phyloP scores from a whole-genome alignment of 92 coral and sea anemone species.

The Phenganax marumi region DNA sequence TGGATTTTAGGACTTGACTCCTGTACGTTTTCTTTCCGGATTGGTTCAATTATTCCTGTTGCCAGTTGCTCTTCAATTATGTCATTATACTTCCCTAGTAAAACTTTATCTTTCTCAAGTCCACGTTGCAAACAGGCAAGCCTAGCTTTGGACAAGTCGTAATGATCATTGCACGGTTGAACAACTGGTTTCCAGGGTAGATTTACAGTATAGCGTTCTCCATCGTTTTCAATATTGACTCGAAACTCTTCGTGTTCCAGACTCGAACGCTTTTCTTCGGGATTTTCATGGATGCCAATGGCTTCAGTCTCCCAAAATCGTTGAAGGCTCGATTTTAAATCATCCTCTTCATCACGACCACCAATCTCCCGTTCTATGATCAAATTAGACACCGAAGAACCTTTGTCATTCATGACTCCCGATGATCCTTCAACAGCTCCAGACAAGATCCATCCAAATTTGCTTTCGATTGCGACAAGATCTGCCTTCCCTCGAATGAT shows the following conservation, averaged over 20 bases:
- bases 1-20: too few species aligned
- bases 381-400: neutral
- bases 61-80: neutral
- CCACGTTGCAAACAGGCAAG: neutral
- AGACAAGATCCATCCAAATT: conserved; percentile 4
- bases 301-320: neutral
- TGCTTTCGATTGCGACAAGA: conserved; percentile 7
- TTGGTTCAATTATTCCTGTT: neutral
- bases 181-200: neutral
- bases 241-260: neutral
- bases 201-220: too few species aligned
- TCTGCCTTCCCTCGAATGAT: neutral
- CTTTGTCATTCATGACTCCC: neutral
- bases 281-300: neutral
- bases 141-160: neutral
- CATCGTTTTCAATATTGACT: neutral
- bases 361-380: neutral
- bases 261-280: too few species aligned
- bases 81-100: neutral
- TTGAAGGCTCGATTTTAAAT: neutral
- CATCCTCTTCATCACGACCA: neutral
- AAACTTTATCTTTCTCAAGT: neutral
- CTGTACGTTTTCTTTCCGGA: too few species aligned
- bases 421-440: neutral
- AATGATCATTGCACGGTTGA: neutral